Percentiles rank a stretch among this genome's conserved stretches.
Conservation (phyloP, 2,888 invertebrate genomes). For the Drosophila pseudotalamancana region DNA sequence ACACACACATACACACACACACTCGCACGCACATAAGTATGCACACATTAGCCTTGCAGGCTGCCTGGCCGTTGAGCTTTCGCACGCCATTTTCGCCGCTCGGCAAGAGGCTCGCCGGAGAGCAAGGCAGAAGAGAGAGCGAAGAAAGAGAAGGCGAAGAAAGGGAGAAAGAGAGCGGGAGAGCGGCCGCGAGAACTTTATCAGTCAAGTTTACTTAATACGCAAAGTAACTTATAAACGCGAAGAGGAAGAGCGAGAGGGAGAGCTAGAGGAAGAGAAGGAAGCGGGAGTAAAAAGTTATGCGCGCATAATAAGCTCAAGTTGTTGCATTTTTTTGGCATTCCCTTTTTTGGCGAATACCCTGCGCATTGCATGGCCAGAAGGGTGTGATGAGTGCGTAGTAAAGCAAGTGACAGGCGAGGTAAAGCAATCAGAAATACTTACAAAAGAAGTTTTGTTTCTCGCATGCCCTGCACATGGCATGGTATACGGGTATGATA, state of each 20-base stretch:
- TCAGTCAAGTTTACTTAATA: conserved; percentile 80
- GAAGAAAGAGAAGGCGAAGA: not conserved
- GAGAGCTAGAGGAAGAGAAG: not conserved
- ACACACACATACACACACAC: not conserved
- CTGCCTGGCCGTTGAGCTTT: conserved; percentile 33
- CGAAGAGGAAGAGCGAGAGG: conserved; percentile 9
- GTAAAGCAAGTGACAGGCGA: not conserved
- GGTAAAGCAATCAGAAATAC: not conserved
- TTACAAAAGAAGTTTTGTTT: not conserved
- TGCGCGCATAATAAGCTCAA: conserved; percentile 78
- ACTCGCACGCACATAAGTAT: not conserved
- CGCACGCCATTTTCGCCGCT: conserved; percentile 49
- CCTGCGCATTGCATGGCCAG: conserved; percentile 1
- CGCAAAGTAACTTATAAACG: conserved; percentile 76
- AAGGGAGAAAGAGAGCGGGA: not conserved
- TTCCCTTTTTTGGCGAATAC: not conserved
- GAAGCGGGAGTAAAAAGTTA: conserved; percentile 52
- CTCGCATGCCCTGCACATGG: not conserved
- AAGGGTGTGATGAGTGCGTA: not conserved
- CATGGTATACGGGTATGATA: not conserved
- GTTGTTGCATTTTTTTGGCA: conserved; percentile 40
- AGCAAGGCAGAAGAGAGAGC: not conserved
- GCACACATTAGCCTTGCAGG: not conserved
- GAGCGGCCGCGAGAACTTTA: conserved; percentile 57
- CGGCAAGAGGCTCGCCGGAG: not conserved